Conservation (phyloP, 2,888 invertebrate genomes). For the Nomada goodeniana region DNA sequence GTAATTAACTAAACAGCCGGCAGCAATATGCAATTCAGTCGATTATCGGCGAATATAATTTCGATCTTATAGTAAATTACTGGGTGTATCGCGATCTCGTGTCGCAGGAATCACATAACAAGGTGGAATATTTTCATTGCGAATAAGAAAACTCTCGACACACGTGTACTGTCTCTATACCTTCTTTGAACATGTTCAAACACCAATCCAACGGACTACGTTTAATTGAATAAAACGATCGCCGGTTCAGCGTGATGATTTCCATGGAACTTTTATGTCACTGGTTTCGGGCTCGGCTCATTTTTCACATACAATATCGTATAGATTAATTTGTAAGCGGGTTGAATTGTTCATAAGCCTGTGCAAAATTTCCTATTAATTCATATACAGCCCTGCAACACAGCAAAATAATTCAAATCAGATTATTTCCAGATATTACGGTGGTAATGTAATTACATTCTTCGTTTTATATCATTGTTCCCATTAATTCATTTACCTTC, state of each 20-base stretch:
- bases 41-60: slow-evolving; percentile 58
- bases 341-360: slow-evolving; percentile 17
- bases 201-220: slow-evolving; percentile 19
- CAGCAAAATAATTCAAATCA: background rate
- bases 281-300: background rate
- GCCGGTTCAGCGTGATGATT: slow-evolving; percentile 29
- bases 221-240: slow-evolving; percentile 46
- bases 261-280: slow-evolving; percentile 46
- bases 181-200: slow-evolving; percentile 45
- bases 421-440: background rate
- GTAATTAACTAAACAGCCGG: slow-evolving; percentile 58
- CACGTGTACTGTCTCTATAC: background rate
- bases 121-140: slow-evolving; percentile 68
- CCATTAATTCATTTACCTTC: background rate
- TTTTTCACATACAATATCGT: slow-evolving; percentile 13
- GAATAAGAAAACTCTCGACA: slow-evolving; percentile 54
- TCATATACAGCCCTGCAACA: background rate
- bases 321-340: slow-evolving; percentile 32
- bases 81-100: slow-evolving; percentile 23
- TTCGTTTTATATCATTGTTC: too few species aligned
- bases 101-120: slow-evolving; percentile 49
- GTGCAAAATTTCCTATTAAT: background rate
- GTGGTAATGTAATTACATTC: background rate
- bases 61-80: slow-evolving; percentile 57
- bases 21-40: slow-evolving; percentile 59